These are phyloP conservation scores for Brienomyrus longianalis DNA, from an alignment of 2,113 vertebrate genomes.

Conservation along the genomic window DNA sequence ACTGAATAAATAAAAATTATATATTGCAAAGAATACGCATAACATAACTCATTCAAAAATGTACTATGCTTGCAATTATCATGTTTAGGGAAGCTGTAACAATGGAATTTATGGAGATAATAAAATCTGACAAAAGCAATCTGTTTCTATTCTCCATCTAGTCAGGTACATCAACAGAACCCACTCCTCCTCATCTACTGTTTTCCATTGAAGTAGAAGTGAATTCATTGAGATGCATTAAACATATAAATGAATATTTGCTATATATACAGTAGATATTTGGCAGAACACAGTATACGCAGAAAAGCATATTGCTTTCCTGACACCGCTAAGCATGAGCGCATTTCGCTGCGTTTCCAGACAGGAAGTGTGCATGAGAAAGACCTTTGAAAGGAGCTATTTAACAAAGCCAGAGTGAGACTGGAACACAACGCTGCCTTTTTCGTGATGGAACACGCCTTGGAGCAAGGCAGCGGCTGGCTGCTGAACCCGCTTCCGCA, in stretches of 20 bases:
- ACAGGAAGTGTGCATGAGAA: not conserved
- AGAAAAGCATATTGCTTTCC: not conserved
- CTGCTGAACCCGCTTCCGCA: not conserved
- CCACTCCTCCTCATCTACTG: not conserved
- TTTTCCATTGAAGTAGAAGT: not conserved
- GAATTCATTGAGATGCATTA: not conserved
- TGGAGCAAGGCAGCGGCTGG: not conserved
- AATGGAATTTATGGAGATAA: not conserved
- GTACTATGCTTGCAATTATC: not conserved
- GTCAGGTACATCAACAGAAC: not conserved
- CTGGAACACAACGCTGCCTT: not conserved
- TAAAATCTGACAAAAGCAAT: not conserved
- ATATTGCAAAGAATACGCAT: not conserved
- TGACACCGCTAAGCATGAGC: not conserved
- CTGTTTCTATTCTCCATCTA: not conserved
- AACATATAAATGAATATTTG: not conserved
- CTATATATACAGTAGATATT: not conserved
- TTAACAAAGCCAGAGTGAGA: not conserved
- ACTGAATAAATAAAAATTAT: not conserved
- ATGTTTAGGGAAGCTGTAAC: not conserved
- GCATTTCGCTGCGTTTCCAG: not conserved
- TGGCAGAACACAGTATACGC: not conserved
- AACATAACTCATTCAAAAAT: not conserved
- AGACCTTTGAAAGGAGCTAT: not conserved
- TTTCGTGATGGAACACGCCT: not conserved